Evolutionary conservation across 2,888 invertebrate genomes (phyloP).

Genomic region (Pyralis farinalis): DNA sequence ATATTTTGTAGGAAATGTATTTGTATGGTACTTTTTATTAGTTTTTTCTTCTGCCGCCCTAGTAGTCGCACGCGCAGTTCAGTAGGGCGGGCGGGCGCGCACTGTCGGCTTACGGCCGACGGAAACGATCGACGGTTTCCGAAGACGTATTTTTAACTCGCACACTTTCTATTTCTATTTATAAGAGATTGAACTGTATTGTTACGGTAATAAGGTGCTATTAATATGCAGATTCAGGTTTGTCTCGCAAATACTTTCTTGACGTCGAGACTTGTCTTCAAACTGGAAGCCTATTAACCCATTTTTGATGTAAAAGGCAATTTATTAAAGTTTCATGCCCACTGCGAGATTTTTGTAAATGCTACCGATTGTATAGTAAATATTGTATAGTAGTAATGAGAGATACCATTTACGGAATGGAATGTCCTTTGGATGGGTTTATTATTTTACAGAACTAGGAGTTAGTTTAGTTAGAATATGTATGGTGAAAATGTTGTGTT

Average conservation of each 20-base stretch:
- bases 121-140: slow-evolving; percentile 56
- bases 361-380: too few species aligned
- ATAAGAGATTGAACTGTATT: slow-evolving; percentile 24
- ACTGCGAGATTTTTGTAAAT: too few species aligned
- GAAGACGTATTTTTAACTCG: slow-evolving; percentile 70
- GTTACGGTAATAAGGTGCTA: slow-evolving; percentile 23
- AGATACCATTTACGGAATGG: too few species aligned
- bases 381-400: too few species aligned
- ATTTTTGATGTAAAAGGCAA: slow-evolving; percentile 38
- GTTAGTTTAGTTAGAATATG: too few species aligned
- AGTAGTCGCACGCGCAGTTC: slow-evolving; percentile 44
- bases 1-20: not conserved
- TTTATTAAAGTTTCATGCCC: not conserved
- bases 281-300: slow-evolving; percentile 65
- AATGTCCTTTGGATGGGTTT: too few species aligned
- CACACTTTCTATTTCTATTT: slow-evolving; percentile 34
- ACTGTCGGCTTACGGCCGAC: slow-evolving; percentile 44
- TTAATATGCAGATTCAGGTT: slow-evolving; percentile 12
- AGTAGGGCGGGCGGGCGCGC: slow-evolving; percentile 67
- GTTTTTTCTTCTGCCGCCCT: slow-evolving; percentile 45
- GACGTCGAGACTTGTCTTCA: slow-evolving; percentile 48
- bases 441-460: too few species aligned
- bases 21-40: not conserved
- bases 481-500: too few species aligned
- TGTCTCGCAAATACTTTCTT: slow-evolving; percentile 40